Percentiles rank a stretch among this genome's conserved stretches.
phyloP scores from a whole-genome alignment of 2,888 invertebrate genomes.

The Gibbula magus region DNA sequence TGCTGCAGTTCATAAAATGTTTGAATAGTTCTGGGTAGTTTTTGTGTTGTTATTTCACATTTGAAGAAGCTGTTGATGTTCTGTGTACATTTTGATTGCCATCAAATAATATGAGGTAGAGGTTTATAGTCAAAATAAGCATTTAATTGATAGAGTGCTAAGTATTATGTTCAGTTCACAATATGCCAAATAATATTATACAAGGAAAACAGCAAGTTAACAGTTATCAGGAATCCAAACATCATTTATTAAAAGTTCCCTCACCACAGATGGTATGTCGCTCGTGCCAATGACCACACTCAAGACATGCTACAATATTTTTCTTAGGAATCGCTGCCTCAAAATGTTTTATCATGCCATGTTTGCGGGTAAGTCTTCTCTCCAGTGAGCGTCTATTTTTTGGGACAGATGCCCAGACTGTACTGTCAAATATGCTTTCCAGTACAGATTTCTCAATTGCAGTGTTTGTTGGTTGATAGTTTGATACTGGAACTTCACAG shows the following conservation, averaged over 20 bases:
- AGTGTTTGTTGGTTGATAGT: not conserved
- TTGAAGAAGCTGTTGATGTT: too few species aligned
- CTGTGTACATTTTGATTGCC: too few species aligned
- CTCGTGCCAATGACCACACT: slow-evolving; percentile 91
- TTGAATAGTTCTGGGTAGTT: too few species aligned
- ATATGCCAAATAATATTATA: too few species aligned
- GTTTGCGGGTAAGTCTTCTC: slow-evolving; percentile 84
- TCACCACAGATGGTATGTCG: slow-evolving; percentile 86
- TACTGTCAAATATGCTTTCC: slow-evolving; percentile 76
- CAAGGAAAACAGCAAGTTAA: too few species aligned
- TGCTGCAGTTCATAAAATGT: too few species aligned
- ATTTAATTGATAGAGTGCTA: too few species aligned
- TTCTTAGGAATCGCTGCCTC: slow-evolving; percentile 85
- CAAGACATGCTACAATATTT: slow-evolving; percentile 84
- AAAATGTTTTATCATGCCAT: slow-evolving; percentile 83
- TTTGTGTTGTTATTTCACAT: too few species aligned
- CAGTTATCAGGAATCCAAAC: too few species aligned
- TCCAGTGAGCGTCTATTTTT: slow-evolving; percentile 86
- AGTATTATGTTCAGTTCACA: too few species aligned
- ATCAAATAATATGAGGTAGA: too few species aligned
- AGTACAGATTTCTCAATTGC: slow-evolving; percentile 26
- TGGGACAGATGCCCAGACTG: slow-evolving; percentile 84
- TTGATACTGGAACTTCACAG: not conserved
- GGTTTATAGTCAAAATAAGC: too few species aligned
- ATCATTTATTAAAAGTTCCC: slow-evolving; percentile 16